phyloP scores from a whole-genome alignment of 2,888 invertebrate species.

The Eristalinus aeneus region DNA sequence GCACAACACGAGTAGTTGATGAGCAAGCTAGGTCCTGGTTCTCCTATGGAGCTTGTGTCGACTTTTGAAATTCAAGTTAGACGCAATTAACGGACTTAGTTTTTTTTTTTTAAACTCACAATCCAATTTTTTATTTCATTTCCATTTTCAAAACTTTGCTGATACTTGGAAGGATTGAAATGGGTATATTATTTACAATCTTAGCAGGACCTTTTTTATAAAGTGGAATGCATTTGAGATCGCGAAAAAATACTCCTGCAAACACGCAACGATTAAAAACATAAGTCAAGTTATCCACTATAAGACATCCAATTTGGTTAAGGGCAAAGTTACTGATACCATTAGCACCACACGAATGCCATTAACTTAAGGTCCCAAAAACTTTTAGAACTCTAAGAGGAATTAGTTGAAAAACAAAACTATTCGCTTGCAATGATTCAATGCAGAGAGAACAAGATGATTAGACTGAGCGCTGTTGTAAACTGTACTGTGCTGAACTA shows the following conservation, averaged over 20 bases:
- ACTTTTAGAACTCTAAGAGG: background rate
- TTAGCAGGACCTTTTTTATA: conserved; percentile 13
- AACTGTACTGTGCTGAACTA: background rate
- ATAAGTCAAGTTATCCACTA: conserved; percentile 4
- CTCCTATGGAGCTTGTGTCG: too few relatives aligned
- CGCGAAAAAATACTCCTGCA: background rate
- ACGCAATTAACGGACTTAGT: background rate
- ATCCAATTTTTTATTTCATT: conserved; percentile 3
- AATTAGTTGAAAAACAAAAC: background rate
- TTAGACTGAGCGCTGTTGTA: background rate
- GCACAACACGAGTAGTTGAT: too few relatives aligned
- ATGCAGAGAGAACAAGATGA: background rate
- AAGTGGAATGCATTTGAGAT: background rate
- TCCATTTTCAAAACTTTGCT: conserved; percentile 17
- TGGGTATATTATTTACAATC: conserved; percentile 4
- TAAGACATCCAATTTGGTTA: background rate
- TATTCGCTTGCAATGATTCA: background rate
- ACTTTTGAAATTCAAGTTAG: conserved; percentile 10
- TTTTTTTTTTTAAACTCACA: background rate
- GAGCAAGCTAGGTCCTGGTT: too few relatives aligned
- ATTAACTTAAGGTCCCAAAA: background rate
- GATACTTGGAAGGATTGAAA: background rate
- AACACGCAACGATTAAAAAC: conserved; percentile 1
- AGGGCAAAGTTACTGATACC: background rate
- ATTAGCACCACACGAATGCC: conserved; percentile 15